Conservation (phyloP, 2,888 invertebrate genomes). For the Pycnomerus fuliginosus region DNA sequence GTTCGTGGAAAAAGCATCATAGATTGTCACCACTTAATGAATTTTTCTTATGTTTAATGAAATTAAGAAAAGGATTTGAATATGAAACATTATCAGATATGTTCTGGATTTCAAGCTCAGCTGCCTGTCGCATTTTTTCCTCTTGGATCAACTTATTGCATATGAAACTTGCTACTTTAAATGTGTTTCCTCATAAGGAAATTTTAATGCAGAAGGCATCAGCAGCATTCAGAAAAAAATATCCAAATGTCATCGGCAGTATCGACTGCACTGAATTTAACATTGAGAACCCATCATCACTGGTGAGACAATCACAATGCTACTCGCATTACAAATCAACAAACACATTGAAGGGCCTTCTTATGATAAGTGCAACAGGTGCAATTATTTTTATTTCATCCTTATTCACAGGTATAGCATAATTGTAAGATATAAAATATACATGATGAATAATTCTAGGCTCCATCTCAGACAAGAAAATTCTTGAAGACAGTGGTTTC, state of each 20-base stretch:
- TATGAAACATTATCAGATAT: slow-evolving; percentile 1
- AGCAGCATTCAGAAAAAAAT: slow-evolving; percentile 13
- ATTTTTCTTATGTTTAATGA: not conserved
- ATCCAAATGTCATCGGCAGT: slow-evolving; percentile 22
- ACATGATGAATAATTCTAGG: no score
- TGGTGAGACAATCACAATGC: slow-evolving; percentile 17
- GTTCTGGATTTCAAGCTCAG: not conserved
- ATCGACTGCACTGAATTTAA: slow-evolving; percentile 24
- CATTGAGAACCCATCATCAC: slow-evolving; percentile 22
- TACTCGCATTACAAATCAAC: slow-evolving; percentile 24
- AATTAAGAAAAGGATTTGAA: not conserved
- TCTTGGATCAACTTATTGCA: slow-evolving; percentile 6
- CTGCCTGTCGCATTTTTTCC: slow-evolving; percentile 1
- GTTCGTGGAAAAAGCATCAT: not conserved
- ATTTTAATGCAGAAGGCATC: slow-evolving; percentile 20
- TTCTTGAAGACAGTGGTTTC: slow-evolving; percentile 20
- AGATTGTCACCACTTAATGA: slow-evolving; percentile 1
- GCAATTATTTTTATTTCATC: slow-evolving; percentile 23
- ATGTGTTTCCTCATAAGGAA: slow-evolving; percentile 22
- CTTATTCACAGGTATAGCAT: slow-evolving; percentile 23
- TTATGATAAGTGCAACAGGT: slow-evolving; percentile 25
- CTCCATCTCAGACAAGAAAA: slow-evolving; percentile 24
- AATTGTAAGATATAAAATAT: no score
- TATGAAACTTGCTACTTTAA: slow-evolving; percentile 7
- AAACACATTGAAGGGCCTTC: slow-evolving; percentile 25